These are phyloP conservation scores for Semaprochilodus insignis DNA, from an alignment of 2,797 vertebrate genomes.

Conservation along the genomic window DNA sequence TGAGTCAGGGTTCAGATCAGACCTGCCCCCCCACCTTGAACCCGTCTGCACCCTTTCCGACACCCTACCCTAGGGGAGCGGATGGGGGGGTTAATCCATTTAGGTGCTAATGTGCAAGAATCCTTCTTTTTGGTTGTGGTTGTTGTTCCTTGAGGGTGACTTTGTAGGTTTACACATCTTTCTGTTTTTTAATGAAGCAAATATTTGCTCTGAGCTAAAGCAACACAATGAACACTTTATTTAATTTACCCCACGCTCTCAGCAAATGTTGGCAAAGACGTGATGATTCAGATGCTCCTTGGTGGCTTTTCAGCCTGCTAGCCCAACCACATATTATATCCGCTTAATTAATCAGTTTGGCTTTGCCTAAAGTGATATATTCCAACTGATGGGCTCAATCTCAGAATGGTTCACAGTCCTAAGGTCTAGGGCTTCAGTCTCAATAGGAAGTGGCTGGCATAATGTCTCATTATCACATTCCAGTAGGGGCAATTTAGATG, in stretches of 20 bases:
- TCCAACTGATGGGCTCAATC: constrained; percentile 15
- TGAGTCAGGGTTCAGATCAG: constrained; percentile 40
- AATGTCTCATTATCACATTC: constrained; percentile 30
- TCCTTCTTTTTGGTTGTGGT: constrained; percentile 20
- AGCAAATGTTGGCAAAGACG: constrained; percentile 19
- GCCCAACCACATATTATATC: constrained; percentile 16
- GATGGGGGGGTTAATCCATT: constrained; percentile 48
- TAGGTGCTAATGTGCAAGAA: constrained; percentile 53
- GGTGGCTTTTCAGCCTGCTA: constrained; percentile 7
- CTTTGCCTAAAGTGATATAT: constrained; percentile 18
- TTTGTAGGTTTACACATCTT: constrained; percentile 33
- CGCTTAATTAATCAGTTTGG: constrained; percentile 47
- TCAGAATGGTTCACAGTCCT: constrained; percentile 16
- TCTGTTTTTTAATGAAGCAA: constrained; percentile 43
- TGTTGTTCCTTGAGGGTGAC: constrained; percentile 38
- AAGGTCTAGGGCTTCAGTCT: constrained; percentile 11
- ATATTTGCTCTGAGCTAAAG: constrained; percentile 42
- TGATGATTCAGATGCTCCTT: constrained; percentile 42
- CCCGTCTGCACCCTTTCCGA: background rate
- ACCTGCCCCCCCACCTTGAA: too few species aligned
- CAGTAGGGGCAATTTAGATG: constrained; percentile 34
- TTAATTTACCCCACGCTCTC: constrained; percentile 26
- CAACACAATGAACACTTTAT: constrained; percentile 19
- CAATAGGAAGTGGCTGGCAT: constrained; percentile 18
- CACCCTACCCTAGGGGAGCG: constrained; percentile 32